Conservation (phyloP, 2,888 invertebrate genomes). For the Apotomis betuletana region DNA sequence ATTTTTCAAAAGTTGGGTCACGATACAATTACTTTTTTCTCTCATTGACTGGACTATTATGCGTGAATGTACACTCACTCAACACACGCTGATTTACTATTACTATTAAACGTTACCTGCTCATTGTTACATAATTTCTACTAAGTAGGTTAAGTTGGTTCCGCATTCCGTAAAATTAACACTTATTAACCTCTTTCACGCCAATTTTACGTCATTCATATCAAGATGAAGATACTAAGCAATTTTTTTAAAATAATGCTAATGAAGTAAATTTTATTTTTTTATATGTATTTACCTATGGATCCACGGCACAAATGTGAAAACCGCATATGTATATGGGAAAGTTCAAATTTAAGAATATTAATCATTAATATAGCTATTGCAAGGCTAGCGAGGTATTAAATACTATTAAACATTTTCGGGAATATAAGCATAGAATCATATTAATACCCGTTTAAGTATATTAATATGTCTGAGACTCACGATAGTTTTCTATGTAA, state of each 20-base stretch:
- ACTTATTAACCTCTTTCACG: background rate
- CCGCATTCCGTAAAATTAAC: conserved; percentile 6
- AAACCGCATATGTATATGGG: too few relatives aligned
- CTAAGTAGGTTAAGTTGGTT: background rate
- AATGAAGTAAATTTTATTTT: too few relatives aligned
- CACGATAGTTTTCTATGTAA: too few relatives aligned
- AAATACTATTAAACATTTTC: background rate
- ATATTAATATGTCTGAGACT: too few relatives aligned
- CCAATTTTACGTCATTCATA: background rate
- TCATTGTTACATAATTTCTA: conserved; percentile 50
- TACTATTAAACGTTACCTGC: conserved; percentile 54
- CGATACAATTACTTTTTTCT: background rate
- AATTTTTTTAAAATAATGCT: too few relatives aligned
- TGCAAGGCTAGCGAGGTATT: background rate
- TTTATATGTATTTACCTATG: too few relatives aligned
- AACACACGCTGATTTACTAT: conserved; percentile 67
- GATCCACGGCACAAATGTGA: too few relatives aligned
- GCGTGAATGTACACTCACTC: conserved; percentile 68
- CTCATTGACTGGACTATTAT: conserved; percentile 44
- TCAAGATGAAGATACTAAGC: background rate
- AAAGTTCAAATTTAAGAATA: too few relatives aligned
- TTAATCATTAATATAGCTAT: too few relatives aligned
- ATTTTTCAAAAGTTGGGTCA: background rate
- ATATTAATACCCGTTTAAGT: too few relatives aligned
- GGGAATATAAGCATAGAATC: background rate